Evolutionary conservation across 1,140 invertebrate species (phyloP).

Genomic region (Pseudomyrmex dendroicus): DNA sequence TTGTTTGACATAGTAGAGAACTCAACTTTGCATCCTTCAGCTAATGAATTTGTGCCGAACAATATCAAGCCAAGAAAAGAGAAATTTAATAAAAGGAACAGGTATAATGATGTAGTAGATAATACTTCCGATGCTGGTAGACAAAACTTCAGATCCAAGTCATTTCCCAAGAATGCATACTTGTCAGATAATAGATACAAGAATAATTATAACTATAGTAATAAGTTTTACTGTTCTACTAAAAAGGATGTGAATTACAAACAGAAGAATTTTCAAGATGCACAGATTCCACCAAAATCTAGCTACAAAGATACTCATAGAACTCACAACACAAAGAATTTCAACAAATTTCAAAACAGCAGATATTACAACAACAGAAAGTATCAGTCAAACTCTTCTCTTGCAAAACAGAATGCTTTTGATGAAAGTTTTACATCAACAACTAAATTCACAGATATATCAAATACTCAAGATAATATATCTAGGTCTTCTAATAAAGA

Average conservation of each 20-base stretch:
- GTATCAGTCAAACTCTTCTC: slow-evolving; percentile 54
- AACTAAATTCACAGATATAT: neutral
- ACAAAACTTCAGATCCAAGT: neutral
- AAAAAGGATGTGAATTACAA: slow-evolving; percentile 61
- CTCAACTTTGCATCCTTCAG: slow-evolving; percentile 76
- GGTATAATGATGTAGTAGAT: neutral
- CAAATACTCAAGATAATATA: slow-evolving; percentile 46
- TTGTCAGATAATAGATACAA: slow-evolving; percentile 47
- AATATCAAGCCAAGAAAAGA: slow-evolving; percentile 11
- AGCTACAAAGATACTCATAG: slow-evolving; percentile 60
- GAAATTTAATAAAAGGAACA: neutral
- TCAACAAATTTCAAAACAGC: slow-evolving; percentile 73
- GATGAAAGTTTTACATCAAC: neutral
- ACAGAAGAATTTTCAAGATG: slow-evolving; percentile 51
- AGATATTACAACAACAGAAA: slow-evolving; percentile 68
- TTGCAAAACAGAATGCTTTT: slow-evolving; percentile 25
- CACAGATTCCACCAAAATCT: slow-evolving; percentile 31
- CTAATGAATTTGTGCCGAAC: slow-evolving; percentile 73
- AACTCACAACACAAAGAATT: slow-evolving; percentile 47
- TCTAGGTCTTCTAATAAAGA: neutral
- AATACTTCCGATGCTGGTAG: neutral
- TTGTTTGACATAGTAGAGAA: slow-evolving; percentile 47
- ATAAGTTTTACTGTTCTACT: neutral
- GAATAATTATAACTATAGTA: slow-evolving; percentile 66
- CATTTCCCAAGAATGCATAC: neutral